Percentiles rank a stretch among this genome's conserved stretches.
phyloP scores from a whole-genome alignment of 2,797 vertebrate species.

The Philypnodon macrostomus region DNA sequence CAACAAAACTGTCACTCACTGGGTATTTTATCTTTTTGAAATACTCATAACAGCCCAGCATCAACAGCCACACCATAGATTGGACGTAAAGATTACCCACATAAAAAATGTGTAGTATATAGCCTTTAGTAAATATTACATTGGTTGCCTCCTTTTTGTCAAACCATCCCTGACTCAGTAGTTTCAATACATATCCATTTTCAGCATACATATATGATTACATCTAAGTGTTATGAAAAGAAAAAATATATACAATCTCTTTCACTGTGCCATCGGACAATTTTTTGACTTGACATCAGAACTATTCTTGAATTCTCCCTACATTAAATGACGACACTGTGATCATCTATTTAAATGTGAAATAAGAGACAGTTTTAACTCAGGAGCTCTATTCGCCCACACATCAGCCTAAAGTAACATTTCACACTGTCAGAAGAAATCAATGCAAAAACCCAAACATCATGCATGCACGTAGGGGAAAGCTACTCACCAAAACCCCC shows the following conservation, averaged over 20 bases:
- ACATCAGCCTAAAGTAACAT: conserved; percentile 28
- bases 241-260: conserved; percentile 8
- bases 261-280: conserved; percentile 5
- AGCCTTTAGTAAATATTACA: too few relatives aligned
- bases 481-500: conserved; percentile 9
- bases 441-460: conserved; percentile 5
- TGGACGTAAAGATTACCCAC: too few relatives aligned
- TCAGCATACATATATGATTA: background rate
- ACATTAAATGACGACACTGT: conserved; percentile 14
- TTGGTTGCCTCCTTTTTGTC: too few relatives aligned
- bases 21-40: too few relatives aligned
- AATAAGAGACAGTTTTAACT: conserved; percentile 30
- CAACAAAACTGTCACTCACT: too few relatives aligned
- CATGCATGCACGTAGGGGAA: background rate
- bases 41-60: too few relatives aligned
- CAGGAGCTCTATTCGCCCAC: conserved; percentile 19
- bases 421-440: conserved; percentile 41
- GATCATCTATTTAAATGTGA: conserved; percentile 27
- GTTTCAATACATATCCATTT: conserved; percentile 1
- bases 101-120: too few relatives aligned
- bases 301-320: conserved; percentile 10
- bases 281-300: conserved; percentile 11
- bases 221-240: background rate
- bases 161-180: background rate
- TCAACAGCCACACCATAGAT: too few relatives aligned